Evolutionary conservation across 2,888 invertebrate species (phyloP), one percentile per base, ranked within the genome.

Genomic region (Sphaerophoria taeniata): DNA sequence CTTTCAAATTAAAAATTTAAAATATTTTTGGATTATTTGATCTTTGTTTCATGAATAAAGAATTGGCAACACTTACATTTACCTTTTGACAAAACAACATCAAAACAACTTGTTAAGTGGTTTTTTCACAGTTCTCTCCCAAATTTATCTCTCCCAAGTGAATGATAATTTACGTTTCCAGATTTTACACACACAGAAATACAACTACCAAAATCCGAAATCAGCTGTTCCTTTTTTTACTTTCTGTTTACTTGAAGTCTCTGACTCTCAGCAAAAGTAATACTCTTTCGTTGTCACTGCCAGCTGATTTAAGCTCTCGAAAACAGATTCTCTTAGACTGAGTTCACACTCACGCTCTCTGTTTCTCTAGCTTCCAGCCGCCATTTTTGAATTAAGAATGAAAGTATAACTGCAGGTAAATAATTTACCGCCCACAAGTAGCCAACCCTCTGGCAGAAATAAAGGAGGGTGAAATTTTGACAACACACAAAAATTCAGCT

Each of bases 341-440:
- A 47, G 0, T 55, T 4, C 39, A 45, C 31, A 45, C 31, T 5
- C 39, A 67, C 60, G 69, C 77, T 69, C 34, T 47, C 39, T 24
- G 1, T 14, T 39, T 60, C 60, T 60, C 43, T 58, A 14, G 2
- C 39, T 24, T 7, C 49, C 9, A 47, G 75, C 84, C 85, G 85
- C 85, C 85, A 85, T 85, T 85, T 85, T 76, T 85, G 60, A 81
- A 76, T 85, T 73, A 61, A 80, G 81, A 81, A 76, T 53, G 81
- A 81, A 85, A 81, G 76, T 81, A 63, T 69, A 76, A 76, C 75
- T 69, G 81, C 24, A 24, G 24, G 24, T 24, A 24, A 24, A 24
- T 81, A 76, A 33, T 43, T 51, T 14, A 71, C 43, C 39, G 49
- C 51, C 49, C 36, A 65, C 34, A 31, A 24, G 24, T 24, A 24